Evolutionary conservation across 1,140 invertebrate genomes (phyloP), one percentile per base, ranked within the genome.

Genomic region (Plutomurus gul): DNA sequence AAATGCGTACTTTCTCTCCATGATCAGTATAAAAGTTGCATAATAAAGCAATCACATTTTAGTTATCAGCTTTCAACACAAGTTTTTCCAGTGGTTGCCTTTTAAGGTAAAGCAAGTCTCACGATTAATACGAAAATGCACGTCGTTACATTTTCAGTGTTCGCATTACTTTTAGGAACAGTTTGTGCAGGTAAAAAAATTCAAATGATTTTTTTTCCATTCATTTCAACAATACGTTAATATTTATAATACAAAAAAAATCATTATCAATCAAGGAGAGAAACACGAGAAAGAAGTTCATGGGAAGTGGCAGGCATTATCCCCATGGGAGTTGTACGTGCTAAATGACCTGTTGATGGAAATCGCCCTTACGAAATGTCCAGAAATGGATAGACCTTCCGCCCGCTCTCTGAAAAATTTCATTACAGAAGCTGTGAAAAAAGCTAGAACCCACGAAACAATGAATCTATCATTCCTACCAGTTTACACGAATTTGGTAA

Each of bases 241-340:
- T 43, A n/a, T 43, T 43, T 13, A 13, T 43, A 43, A 4, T 43
- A 43, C 7, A 13, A 43, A 43, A 13, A 43, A 43, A 13, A 10
- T 43, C 39, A 43, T 8, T 43, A 1, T 3, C n/a, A n/a, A n/a
- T 22, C 18, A 6, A 51, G 46, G 20, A 5, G 6, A 51, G 20
- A 20, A 25, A 22, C 6, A 25, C 7, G 25, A 20, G n/a, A 20
- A 5, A 49, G 18, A 49, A 4, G 25, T 8, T 10, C 4, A 10
- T 7, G 7, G 13, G 13, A n/a, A 30, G 3, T n/a, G 56, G 13
- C 16, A n/a, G 27, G 37, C 39, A 2, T 33, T 81, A 11, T 46
- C 47, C 7, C 71, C 79, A 20, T 81, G 75, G 75, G 79, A 81
- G 43, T 40, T 81, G 37, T 37, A 60, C n/a, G 71, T 75, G 2